Percentiles rank a stretch among this genome's conserved stretches.
These are phyloP conservation scores for Stenopsyche tienmushanensis DNA, from an alignment of 1,140 invertebrate species.

Conservation along the genomic window DNA sequence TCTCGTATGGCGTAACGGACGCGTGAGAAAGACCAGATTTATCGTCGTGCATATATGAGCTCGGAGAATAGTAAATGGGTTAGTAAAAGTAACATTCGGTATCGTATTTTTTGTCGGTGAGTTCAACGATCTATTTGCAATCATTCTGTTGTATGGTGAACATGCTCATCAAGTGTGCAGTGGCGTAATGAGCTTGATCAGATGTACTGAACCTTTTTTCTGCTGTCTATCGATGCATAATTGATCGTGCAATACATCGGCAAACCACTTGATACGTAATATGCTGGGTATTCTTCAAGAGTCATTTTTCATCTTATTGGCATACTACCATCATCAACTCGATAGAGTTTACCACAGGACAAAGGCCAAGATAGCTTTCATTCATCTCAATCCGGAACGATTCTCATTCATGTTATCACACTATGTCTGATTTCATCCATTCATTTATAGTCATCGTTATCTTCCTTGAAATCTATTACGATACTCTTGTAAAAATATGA, in stretches of 20 bases:
- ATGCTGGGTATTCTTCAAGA: slow-evolving; percentile 1
- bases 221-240: background rate
- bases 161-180: slow-evolving; percentile 2
- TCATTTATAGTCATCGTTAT: too few relatives aligned
- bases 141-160: background rate
- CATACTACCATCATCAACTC: too few relatives aligned
- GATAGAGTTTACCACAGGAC: too few relatives aligned
- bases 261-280: background rate
- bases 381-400: too few relatives aligned
- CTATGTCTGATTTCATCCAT: too few relatives aligned
- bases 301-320: too few relatives aligned
- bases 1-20: background rate
- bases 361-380: too few relatives aligned
- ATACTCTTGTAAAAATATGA: too few relatives aligned
- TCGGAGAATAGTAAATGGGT: slow-evolving; percentile 11
- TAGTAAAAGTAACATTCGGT: slow-evolving; percentile 25
- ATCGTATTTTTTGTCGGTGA: slow-evolving; percentile 6
- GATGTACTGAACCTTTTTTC: slow-evolving; percentile 3
- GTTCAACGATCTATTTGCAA: slow-evolving; percentile 24
- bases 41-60: background rate
- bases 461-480: too few relatives aligned
- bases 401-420: too few relatives aligned
- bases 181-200: slow-evolving; percentile 12
- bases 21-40: background rate
- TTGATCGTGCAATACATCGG: background rate